Base-by-base conservation (phyloP, 2,113 vertebrate species). In the Ammodytes marinus region DNA sequence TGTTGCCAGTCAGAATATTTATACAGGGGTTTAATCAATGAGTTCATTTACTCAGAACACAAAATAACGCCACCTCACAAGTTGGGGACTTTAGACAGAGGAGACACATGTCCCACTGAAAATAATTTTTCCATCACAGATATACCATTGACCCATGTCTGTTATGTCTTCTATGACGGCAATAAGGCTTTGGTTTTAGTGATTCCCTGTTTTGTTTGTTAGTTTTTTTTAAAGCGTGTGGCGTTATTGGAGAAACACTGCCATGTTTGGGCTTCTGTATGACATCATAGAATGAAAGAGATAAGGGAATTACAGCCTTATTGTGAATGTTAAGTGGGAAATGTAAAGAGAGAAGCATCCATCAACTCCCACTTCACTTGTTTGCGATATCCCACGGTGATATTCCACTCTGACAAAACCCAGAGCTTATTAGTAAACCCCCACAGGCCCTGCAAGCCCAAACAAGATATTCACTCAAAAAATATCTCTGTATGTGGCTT, bases 301-400 rank as follows among this genome's bases (percentile, higher is more conserved):
- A 27, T 63, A 14, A 43, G 8, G 9, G 3, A 78, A n/a, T n/a
- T 43, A 69, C 15, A n/a, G 49, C 42, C 0, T 77, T 15, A 80
- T 79, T 87, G 79, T 83, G 45, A 1, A 15, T 37, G 37, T 54
- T 52, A 58, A 71, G 80, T 80, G 67, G 78, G 69, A 80, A 75
- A 37, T 50, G 17, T 37, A 43, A 19, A 12, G 27, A 57, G 40
- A 43, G 37, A 72, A 50, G 5, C 59, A 45, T 55, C 53, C 40
- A 53, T 59, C 55, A 74, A 49, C 39, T 35, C 58, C 43, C 60
- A 42, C 53, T 55, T 58, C 11, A 47, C 19, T 53, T 73, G 54
- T 40, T 61, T 67, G 13, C 14, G 59, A n/a, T 53, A 35, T 69
- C 64, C 17, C 64, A 57, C 65, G 42, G 67, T 75, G 67, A 72